Conservation (phyloP, 2,113 vertebrate species). For the Cynopterus brachyotis region DNA sequence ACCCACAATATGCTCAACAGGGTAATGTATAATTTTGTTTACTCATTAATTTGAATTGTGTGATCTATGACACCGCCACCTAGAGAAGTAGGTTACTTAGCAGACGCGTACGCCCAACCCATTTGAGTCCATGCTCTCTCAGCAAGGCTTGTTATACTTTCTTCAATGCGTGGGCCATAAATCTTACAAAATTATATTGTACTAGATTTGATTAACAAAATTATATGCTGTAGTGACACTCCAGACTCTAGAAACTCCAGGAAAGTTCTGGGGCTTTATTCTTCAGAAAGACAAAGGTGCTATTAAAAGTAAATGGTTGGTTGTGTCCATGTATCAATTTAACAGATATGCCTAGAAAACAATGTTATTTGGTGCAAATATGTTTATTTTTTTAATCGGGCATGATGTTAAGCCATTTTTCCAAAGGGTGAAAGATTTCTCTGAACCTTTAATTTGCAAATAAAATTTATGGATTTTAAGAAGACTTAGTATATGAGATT, state of each 20-base stretch:
- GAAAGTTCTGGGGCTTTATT: background rate
- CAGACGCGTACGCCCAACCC: background rate
- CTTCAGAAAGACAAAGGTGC: background rate
- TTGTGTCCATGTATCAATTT: background rate
- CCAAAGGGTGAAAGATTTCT: background rate
- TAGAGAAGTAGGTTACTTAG: background rate
- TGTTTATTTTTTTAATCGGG: background rate
- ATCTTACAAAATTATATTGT: background rate
- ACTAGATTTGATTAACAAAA: background rate
- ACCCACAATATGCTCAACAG: too few species aligned
- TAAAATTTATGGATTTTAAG: background rate
- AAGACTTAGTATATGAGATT: background rate
- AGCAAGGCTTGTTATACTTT: background rate
- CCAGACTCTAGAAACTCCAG: background rate
- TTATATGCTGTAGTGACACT: background rate
- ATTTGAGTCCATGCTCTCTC: background rate
- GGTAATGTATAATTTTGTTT: background rate
- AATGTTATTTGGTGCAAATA: background rate
- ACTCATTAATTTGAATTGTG: background rate
- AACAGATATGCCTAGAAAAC: background rate
- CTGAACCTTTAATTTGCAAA: background rate
- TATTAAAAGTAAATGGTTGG: background rate
- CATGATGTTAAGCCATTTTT: background rate
- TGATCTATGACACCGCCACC: too few species aligned
- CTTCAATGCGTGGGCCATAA: rapidly evolving